Conservation (phyloP, 1,140 invertebrate species). For the Eubasilissa regina region DNA sequence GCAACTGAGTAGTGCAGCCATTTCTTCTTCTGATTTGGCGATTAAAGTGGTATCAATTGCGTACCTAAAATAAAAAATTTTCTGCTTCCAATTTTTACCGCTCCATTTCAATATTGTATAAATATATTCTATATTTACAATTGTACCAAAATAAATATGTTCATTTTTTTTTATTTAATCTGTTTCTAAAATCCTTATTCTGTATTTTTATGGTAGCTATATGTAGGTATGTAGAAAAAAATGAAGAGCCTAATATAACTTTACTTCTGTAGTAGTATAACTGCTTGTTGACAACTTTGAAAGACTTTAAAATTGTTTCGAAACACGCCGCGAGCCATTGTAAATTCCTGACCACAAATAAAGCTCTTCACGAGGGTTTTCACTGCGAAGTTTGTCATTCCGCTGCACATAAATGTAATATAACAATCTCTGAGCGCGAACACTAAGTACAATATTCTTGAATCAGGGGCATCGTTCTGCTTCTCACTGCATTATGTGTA, state of each 20-base stretch:
- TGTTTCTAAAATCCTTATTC: background rate
- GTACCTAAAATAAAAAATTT: no score
- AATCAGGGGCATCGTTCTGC: background rate
- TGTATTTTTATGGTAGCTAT: background rate
- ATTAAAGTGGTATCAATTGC: no score
- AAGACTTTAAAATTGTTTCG: background rate
- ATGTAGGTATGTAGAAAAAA: no score
- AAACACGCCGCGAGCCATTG: background rate
- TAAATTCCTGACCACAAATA: background rate
- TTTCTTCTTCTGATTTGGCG: no score
- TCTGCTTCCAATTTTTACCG: no score
- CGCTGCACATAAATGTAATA: conserved; percentile 4
- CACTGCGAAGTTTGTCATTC: conserved; percentile 13
- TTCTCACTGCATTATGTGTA: background rate
- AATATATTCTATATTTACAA: no score
- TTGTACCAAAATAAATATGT: background rate
- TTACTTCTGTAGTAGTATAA: background rate
- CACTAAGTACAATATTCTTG: background rate
- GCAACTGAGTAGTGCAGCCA: no score
- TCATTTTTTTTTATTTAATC: background rate
- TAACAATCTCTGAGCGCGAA: background rate
- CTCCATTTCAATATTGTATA: no score
- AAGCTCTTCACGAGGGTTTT: background rate
- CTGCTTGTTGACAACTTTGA: background rate
- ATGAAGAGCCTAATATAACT: background rate